A percentile compares a stretch with the other conserved stretches of the same genome.
Evolutionary conservation across 1,140 invertebrate genomes (phyloP).

Genomic region (Drosophila orosa): DNA sequence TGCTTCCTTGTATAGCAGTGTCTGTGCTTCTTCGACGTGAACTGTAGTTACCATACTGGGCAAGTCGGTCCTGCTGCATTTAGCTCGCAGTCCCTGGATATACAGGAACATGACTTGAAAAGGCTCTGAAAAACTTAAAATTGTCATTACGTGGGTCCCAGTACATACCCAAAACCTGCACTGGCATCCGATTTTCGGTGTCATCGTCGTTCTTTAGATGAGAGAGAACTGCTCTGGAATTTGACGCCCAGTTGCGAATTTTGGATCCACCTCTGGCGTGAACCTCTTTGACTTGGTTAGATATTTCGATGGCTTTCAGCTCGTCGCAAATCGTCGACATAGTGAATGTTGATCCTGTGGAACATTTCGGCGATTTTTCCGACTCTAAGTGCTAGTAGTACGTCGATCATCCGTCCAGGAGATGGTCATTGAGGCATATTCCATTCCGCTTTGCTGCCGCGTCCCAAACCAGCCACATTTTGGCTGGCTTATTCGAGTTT

Average conservation of each 20-base stretch:
- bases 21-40: too few relatives aligned
- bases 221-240: neutral
- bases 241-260: neutral
- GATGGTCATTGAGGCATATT: neutral
- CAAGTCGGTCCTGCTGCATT: neutral
- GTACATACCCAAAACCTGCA: too few relatives aligned
- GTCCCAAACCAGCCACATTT: neutral
- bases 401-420: neutral
- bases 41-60: neutral
- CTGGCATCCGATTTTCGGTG: neutral
- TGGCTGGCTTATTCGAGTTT: constrained; percentile 3
- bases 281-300: neutral
- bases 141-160: too few relatives aligned
- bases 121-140: neutral
- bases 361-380: constrained; percentile 9
- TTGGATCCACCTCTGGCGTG: neutral
- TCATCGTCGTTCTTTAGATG: neutral
- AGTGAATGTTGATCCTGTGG: constrained; percentile 3
- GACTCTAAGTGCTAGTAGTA: neutral
- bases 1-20: neutral
- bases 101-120: neutral
- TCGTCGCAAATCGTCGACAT: too few relatives aligned
- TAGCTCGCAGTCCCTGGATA: neutral
- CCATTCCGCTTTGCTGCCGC: constrained; percentile 10
- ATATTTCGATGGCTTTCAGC: too few relatives aligned